Base-by-base conservation (phyloP, 2,797 vertebrate species). In the Lutjanus campechanus region DNA sequence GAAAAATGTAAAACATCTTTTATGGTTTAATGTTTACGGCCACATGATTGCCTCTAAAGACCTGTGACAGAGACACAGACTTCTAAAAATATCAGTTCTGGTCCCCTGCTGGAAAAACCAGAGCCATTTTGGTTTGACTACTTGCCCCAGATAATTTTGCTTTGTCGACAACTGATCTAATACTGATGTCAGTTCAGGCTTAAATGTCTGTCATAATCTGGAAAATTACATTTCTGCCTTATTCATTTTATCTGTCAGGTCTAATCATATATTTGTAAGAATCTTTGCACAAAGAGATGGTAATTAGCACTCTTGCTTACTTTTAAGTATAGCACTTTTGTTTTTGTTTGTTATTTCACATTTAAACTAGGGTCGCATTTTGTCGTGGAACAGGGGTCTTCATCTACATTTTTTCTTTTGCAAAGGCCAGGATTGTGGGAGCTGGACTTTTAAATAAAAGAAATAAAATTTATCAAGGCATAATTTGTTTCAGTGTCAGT, bases 11-110 rank as follows among this genome's bases (percentile, higher is more conserved):
- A 76, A 78, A 74, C 20, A 5, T 83, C 50, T 85, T 86, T 85
- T 55, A 89, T 76, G 81, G 69, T 91, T 79, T 82, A 66, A 79
- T 82, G 74, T 85, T 79, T 74, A 83, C 11, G 43, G 79, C 85
- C 87, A 71, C 77, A 80, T 86, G 84, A 89, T 87, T 84, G 75
- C 72, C 63, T 75, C 59, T 25, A 40, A 76, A 91, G 82, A 85
- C 63, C 79, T 85, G 73, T 87, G 76, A 85, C 83, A 66, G 62
- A 62, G 71, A 62, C 41, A 25, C 11, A 11, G 60, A 67, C 71
- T 58, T 62, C 82, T 83, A 82, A 87, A 84, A 91, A 79, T 83
- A 92, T 77, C 65, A 44, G 49, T 64, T 81, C 53, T 54, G 69
- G 51, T 62, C 64, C 64, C 53, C 19, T 69, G 43, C 72, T 76